Percentiles rank a stretch among this genome's conserved stretches.
These are phyloP conservation scores for Arctopsyche grandis DNA, from an alignment of 1,140 invertebrate genomes.

Conservation along the genomic window DNA sequence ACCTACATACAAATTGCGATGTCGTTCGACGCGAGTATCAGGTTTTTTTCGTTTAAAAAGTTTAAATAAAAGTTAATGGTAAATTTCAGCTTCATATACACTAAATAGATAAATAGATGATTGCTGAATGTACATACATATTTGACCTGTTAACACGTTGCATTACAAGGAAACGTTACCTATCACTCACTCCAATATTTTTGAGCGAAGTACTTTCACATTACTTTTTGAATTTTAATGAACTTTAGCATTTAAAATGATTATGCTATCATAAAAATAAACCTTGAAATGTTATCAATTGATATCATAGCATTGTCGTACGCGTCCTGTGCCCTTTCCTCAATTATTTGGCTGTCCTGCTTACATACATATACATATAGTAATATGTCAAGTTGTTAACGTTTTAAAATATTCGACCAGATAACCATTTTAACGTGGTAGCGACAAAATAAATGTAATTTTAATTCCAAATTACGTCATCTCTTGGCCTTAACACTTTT, in stretches of 20 bases:
- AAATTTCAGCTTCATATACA: background rate
- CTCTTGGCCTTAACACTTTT: background rate
- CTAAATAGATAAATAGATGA: background rate
- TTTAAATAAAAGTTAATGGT: background rate
- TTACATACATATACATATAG: no score
- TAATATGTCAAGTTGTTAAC: no score
- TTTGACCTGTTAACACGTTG: constrained; percentile 32
- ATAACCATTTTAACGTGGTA: no score
- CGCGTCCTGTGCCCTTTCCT: no score
- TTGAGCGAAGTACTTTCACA: constrained; percentile 19
- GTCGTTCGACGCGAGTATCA: background rate
- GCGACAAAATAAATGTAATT: background rate
- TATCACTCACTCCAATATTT: background rate
- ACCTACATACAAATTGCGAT: background rate
- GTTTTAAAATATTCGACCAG: no score
- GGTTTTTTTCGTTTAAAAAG: background rate
- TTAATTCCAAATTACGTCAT: background rate
- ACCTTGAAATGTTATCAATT: no score
- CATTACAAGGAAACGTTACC: constrained; percentile 15
- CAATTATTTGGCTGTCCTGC: no score
- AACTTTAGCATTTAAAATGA: constrained; percentile 22
- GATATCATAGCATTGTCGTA: no score
- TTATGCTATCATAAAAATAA: no score
- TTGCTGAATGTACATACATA: constrained; percentile 23
- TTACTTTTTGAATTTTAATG: constrained; percentile 30